phyloP scores from a whole-genome alignment of 2,888 invertebrate species.

The Himalopsyche kuldschensis region DNA sequence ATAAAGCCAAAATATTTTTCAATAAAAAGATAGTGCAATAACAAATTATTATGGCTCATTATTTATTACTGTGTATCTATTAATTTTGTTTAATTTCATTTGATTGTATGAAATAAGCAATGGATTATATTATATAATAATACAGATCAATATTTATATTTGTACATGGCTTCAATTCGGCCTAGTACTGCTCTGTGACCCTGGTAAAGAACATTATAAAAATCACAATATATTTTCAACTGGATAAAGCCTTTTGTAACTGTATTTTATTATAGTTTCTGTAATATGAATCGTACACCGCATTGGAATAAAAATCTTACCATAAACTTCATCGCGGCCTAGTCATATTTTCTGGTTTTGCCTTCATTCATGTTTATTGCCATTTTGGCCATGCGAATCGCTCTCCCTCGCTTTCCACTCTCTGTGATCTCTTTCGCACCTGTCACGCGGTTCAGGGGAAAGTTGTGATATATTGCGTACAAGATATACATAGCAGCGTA shows the following conservation, averaged over 20 bases:
- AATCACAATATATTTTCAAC: neutral
- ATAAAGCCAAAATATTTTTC: too few relatives aligned
- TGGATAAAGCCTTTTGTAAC: neutral
- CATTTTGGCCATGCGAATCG: neutral
- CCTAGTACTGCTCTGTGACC: too few relatives aligned
- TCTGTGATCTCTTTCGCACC: neutral
- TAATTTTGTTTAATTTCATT: too few relatives aligned
- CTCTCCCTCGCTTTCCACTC: neutral
- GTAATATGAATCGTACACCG: neutral
- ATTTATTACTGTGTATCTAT: too few relatives aligned
- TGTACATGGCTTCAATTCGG: too few relatives aligned
- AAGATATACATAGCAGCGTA: neutral
- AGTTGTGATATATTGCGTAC: neutral
- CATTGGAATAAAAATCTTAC: neutral
- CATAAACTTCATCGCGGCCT: neutral
- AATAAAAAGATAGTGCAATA: too few relatives aligned
- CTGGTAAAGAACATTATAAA: too few relatives aligned
- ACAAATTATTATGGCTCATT: too few relatives aligned
- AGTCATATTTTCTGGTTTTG: neutral
- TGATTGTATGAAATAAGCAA: too few relatives aligned
- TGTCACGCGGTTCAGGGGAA: neutral
- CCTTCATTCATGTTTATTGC: conserved; percentile 1
- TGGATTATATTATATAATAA: too few relatives aligned
- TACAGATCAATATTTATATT: too few relatives aligned
- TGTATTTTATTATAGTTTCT: neutral